Percentiles rank a stretch among this genome's conserved stretches.
Conservation (phyloP, 2,888 invertebrate genomes). For the Chrysina gloriosa region DNA sequence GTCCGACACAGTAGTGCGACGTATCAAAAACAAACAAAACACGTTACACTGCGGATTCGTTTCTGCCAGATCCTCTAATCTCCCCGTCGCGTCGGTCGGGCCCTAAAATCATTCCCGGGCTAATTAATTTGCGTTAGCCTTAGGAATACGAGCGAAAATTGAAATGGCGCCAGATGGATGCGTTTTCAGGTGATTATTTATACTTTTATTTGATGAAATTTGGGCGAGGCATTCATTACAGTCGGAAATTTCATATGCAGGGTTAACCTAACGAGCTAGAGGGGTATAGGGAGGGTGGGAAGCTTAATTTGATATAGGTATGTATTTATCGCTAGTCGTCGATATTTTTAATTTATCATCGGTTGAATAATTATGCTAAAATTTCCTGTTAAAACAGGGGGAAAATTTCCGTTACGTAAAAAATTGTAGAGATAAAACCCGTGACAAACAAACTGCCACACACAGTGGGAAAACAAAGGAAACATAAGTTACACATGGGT, state of each 20-base stretch:
- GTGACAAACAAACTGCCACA: too few species aligned
- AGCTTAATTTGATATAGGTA: conserved; percentile 5
- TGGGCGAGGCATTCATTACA: conserved; percentile 1
- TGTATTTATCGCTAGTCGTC: conserved; percentile 5
- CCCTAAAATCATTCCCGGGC: neutral
- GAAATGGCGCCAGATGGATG: neutral
- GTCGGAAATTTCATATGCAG: conserved; percentile 1
- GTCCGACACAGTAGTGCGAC: neutral
- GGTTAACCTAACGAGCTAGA: neutral
- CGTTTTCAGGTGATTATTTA: conserved; percentile 8
- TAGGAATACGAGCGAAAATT: neutral
- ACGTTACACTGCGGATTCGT: neutral
- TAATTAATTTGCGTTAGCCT: conserved; percentile 1
- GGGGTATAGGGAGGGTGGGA: neutral
- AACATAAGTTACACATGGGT: too few species aligned
- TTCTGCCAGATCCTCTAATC: neutral
- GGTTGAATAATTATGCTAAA: neutral
- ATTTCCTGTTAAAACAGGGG: too few species aligned
- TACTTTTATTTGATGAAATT: conserved; percentile 17
- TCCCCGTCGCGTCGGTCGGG: too few species aligned
- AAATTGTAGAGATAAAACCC: too few species aligned
- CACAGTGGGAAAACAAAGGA: too few species aligned
- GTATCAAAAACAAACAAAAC: neutral
- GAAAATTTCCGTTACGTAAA: neutral
- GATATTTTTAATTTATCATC: neutral